Conservation (phyloP, 2,797 vertebrate genomes). For the Sebastes oblongus region DNA sequence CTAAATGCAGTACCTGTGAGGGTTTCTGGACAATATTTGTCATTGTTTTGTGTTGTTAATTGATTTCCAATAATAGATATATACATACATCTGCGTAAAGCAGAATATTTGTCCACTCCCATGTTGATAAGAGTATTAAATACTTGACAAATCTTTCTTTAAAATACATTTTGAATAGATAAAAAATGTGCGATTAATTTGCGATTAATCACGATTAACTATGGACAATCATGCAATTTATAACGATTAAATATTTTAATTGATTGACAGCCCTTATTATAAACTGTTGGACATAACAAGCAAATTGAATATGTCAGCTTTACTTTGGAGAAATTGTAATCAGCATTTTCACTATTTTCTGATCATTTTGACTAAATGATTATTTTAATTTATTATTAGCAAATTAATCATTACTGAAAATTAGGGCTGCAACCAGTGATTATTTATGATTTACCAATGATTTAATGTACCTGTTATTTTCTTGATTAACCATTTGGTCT, state of each 20-base stretch:
- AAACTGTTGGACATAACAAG: neutral
- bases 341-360: neutral
- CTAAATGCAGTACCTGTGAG: too few species aligned
- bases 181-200: too few species aligned
- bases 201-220: too few species aligned
- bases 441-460: neutral
- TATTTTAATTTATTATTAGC: neutral
- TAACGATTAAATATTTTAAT: fast-evolving
- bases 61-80: too few species aligned
- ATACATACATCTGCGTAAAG: too few species aligned
- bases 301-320: neutral
- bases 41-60: too few species aligned
- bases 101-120: too few species aligned
- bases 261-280: neutral
- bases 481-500: neutral
- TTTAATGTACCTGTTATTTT: neutral
- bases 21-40: too few species aligned
- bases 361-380: neutral
- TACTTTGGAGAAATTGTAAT: neutral
- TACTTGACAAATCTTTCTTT: too few species aligned
- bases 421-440: neutral
- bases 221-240: too few species aligned
- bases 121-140: too few species aligned
- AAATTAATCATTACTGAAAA: neutral
- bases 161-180: fast-evolving